phyloP scores from a whole-genome alignment of 1,140 invertebrate species.

The Cephus cinctus region DNA sequence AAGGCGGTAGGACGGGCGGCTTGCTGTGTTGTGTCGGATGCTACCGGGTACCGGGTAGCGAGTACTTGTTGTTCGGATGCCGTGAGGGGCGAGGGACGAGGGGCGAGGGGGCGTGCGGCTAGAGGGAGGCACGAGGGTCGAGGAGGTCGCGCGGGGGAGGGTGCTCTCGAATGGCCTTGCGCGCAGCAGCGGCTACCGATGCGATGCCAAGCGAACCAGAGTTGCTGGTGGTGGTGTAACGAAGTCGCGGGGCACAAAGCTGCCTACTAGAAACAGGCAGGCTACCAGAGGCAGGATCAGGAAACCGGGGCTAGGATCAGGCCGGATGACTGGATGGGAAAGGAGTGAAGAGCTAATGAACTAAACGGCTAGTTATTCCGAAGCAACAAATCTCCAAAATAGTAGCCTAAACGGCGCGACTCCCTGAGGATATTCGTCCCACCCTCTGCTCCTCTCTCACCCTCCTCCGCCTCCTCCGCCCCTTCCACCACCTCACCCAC shows the following conservation, averaged over 20 bases:
- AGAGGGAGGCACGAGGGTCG: background rate
- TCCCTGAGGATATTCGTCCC: too few relatives aligned
- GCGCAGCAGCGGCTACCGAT: slow-evolving; percentile 25
- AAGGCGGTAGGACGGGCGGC: slow-evolving; percentile 37
- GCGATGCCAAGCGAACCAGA: slow-evolving; percentile 9
- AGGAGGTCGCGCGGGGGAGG: slow-evolving; percentile 15
- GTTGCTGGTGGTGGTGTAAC: slow-evolving; percentile 24
- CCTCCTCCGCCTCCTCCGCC: too few relatives aligned
- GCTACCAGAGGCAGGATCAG: too few relatives aligned
- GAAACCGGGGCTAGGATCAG: too few relatives aligned
- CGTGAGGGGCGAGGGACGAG: slow-evolving; percentile 25
- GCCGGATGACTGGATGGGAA: background rate
- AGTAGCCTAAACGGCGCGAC: too few relatives aligned
- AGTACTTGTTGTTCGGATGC: slow-evolving; percentile 56
- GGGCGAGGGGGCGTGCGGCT: slow-evolving; percentile 7
- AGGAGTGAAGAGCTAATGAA: slow-evolving; percentile 5
- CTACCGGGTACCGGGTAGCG: slow-evolving; percentile 47
- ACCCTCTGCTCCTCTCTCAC: too few relatives aligned
- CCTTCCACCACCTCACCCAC: too few relatives aligned
- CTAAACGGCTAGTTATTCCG: too few relatives aligned
- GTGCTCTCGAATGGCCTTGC: slow-evolving; percentile 34
- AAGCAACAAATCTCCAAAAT: too few relatives aligned
- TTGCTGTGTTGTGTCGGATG: slow-evolving; percentile 55
- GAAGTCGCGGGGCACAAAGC: slow-evolving; percentile 28
- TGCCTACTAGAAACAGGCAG: too few relatives aligned